These are phyloP conservation scores for Maconellicoccus hirsutus DNA, from an alignment of 1,140 invertebrate species.

Conservation along the genomic window DNA sequence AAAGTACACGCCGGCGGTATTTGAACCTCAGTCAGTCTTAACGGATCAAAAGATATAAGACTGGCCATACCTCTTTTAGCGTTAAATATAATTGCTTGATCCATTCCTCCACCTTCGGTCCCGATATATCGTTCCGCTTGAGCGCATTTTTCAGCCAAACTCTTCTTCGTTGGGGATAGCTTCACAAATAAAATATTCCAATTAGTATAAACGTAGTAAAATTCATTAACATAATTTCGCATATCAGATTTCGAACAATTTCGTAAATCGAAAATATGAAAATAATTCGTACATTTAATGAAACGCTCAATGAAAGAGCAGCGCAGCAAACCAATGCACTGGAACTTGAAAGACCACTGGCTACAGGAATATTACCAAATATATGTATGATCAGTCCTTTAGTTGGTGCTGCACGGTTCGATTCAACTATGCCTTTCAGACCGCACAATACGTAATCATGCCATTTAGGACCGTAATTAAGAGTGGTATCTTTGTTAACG, in stretches of 20 bases:
- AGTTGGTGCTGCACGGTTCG: background rate
- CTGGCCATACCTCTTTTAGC: conserved; percentile 75
- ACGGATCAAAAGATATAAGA: conserved; percentile 87
- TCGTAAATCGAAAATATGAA: background rate
- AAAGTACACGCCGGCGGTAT: conserved; percentile 75
- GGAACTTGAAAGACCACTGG: conserved; percentile 91
- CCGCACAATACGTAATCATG: conserved; percentile 93
- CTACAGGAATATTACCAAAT: conserved; percentile 74
- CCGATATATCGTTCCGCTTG: conserved; percentile 84
- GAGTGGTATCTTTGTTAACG: background rate
- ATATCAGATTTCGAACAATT: too few relatives aligned
- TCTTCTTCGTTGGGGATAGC: conserved; percentile 49
- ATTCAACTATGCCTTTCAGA: conserved; percentile 65
- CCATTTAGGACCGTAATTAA: conserved; percentile 44
- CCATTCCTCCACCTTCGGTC: conserved; percentile 96
- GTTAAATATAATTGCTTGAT: conserved; percentile 94
- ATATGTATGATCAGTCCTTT: conserved; percentile 62
- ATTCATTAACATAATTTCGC: too few relatives aligned
- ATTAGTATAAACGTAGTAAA: too few relatives aligned
- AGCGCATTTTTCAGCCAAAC: conserved; percentile 77
- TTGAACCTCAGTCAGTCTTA: conserved; percentile 60
- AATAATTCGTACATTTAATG: conserved; percentile 46
- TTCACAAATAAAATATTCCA: conserved; percentile 28
- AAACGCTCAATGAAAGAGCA: conserved; percentile 64
- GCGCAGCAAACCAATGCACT: conserved; percentile 92